These are phyloP conservation scores for Anoncus sp. DNA, from an alignment of 2,888 invertebrate species.

Conservation along the genomic window DNA sequence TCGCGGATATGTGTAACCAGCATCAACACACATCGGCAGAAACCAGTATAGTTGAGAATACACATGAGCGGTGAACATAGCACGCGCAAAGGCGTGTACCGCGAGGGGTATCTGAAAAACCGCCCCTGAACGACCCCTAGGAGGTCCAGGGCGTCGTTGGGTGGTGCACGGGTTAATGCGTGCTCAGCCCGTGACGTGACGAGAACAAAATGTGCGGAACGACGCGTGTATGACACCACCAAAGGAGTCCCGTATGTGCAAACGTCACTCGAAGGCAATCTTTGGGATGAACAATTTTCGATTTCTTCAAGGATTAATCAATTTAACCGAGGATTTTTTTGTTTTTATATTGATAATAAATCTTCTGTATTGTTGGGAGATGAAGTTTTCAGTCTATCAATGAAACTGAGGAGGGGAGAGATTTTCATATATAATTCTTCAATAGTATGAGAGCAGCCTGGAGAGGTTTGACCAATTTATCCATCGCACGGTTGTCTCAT, in stretches of 20 bases:
- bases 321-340: neutral
- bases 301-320: neutral
- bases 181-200: constrained; percentile 47
- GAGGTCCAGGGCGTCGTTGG: constrained; percentile 82
- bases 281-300: neutral
- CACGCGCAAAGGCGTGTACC: constrained; percentile 79
- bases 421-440: too few species aligned
- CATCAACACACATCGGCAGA: constrained; percentile 22
- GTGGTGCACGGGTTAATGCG: constrained; percentile 75
- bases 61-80: constrained; percentile 62
- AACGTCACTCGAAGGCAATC: neutral
- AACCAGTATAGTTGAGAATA: constrained; percentile 49
- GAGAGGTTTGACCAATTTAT: too few species aligned
- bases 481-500: too few species aligned
- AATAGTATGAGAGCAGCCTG: too few species aligned
- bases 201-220: constrained; percentile 39
- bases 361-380: too few species aligned
- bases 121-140: constrained; percentile 82
- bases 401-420: too few species aligned
- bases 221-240: constrained; percentile 22
- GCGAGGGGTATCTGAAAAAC: constrained; percentile 70
- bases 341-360: too few species aligned
- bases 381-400: too few species aligned
- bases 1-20: constrained; percentile 15
- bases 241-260: constrained; percentile 4